Evolutionary conservation across 2,113 vertebrate species (phyloP).

Genomic region (Thalassoma bifasciatum): DNA sequence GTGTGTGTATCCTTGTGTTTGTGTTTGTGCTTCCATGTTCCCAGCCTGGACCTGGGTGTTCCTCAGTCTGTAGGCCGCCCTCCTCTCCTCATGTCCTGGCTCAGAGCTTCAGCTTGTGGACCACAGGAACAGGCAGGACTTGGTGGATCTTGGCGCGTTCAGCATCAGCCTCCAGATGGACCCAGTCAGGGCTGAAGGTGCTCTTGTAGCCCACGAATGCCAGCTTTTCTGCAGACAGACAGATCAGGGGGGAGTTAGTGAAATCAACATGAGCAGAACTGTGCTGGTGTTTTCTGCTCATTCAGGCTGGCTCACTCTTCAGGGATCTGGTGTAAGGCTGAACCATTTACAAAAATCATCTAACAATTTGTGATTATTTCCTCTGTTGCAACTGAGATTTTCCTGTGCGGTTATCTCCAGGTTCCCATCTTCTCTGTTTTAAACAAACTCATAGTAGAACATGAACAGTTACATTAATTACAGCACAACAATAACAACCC

Average conservation of each 20-base stretch:
- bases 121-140: constrained; percentile 69
- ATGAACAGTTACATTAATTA: no score
- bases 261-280: not conserved
- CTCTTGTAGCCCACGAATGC: constrained; percentile 74
- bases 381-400: no score
- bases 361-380: no score
- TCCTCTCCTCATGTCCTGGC: constrained; percentile 50
- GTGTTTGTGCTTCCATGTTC: no score
- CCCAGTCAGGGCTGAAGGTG: constrained; percentile 70
- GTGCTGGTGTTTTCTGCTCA: not conserved
- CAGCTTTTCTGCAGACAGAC: constrained; percentile 64
- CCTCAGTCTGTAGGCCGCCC: constrained; percentile 26
- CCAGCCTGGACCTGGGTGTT: constrained; percentile 21
- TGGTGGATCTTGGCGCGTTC: constrained; percentile 73
- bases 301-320: no score
- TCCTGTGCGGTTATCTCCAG: no score
- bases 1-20: no score
- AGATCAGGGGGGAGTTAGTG: constrained; percentile 4
- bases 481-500: no score
- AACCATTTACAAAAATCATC: no score
- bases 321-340: no score
- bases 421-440: no score
- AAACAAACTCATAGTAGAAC: no score
- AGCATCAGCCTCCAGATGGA: constrained; percentile 55
- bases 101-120: constrained; percentile 88